A percentile compares a stretch with the other conserved stretches of the same genome.
These are phyloP conservation scores for Phalacrocorax aristotelis DNA, from an alignment of 2,113 vertebrate genomes.

Conservation along the genomic window DNA sequence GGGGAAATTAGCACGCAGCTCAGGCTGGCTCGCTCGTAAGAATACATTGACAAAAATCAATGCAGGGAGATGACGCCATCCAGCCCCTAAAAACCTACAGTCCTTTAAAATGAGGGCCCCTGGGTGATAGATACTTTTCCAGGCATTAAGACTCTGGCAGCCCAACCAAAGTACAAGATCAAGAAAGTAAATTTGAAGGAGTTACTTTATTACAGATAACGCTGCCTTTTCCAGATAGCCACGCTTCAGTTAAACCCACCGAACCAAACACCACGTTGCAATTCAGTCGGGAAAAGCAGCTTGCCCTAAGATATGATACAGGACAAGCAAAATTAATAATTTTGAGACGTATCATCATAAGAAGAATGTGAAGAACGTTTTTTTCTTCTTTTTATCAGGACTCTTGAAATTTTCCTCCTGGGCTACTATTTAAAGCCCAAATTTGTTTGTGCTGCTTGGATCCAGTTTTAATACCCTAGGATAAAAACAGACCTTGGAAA, in stretches of 20 bases:
- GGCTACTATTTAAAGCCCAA: neutral
- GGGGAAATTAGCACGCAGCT: slow-evolving; percentile 36
- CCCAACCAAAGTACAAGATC: slow-evolving; percentile 51
- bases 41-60: slow-evolving; percentile 20
- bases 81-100: neutral
- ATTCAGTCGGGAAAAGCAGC: slow-evolving; percentile 36
- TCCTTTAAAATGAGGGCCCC: slow-evolving; percentile 29
- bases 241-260: slow-evolving; percentile 48
- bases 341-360: slow-evolving; percentile 10
- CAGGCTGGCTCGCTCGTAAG: neutral
- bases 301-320: slow-evolving; percentile 48
- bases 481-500: neutral
- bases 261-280: slow-evolving; percentile 26
- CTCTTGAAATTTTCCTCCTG: neutral
- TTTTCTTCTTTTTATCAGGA: neutral
- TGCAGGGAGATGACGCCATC: slow-evolving; percentile 16
- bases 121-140: slow-evolving; percentile 41
- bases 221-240: slow-evolving; percentile 48
- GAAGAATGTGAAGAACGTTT: neutral
- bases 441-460: neutral
- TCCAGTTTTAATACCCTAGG: neutral
- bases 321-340: slow-evolving; percentile 58
- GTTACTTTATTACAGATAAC: slow-evolving; percentile 67
- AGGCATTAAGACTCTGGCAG: slow-evolving; percentile 38
- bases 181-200: slow-evolving; percentile 61